A percentile compares a stretch with the other conserved stretches of the same genome.
phyloP scores from a whole-genome alignment of 2,113 vertebrate genomes.

The Heteronetta atricapilla region DNA sequence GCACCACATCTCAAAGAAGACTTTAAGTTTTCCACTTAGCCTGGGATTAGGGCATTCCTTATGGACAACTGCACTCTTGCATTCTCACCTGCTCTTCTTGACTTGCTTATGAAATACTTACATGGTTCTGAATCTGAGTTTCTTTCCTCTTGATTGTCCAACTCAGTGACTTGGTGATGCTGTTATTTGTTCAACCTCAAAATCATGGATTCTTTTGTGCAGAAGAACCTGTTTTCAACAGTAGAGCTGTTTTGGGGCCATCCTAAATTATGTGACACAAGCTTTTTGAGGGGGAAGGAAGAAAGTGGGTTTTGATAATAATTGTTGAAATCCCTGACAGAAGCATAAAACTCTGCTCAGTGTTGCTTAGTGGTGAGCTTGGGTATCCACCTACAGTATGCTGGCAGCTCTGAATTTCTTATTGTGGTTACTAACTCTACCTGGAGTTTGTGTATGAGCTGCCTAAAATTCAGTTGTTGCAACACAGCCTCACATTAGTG shows the following conservation, averaged over 20 bases:
- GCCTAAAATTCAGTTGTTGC: neutral
- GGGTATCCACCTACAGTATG: neutral
- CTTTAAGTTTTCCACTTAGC: neutral
- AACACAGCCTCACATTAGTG: neutral
- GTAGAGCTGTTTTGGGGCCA: neutral
- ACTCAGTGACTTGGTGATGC: neutral
- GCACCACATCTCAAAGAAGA: neutral
- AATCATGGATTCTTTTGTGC: neutral
- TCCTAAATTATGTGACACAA: neutral
- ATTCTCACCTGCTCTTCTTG: neutral
- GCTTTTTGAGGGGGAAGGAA: neutral
- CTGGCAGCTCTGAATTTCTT: neutral
- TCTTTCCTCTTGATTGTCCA: neutral
- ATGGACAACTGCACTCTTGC: neutral
- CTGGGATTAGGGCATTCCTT: neutral
- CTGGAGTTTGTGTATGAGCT: neutral
- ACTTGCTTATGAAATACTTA: neutral
- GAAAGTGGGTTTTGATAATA: neutral
- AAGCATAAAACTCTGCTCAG: neutral
- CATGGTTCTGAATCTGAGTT: neutral
- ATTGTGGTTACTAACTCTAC: neutral
- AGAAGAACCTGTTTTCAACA: neutral
- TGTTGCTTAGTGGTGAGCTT: neutral
- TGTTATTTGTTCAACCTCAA: neutral
- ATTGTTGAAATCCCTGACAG: neutral